phyloP scores from a whole-genome alignment of 2,113 vertebrate genomes.

The Clarias magur region DNA sequence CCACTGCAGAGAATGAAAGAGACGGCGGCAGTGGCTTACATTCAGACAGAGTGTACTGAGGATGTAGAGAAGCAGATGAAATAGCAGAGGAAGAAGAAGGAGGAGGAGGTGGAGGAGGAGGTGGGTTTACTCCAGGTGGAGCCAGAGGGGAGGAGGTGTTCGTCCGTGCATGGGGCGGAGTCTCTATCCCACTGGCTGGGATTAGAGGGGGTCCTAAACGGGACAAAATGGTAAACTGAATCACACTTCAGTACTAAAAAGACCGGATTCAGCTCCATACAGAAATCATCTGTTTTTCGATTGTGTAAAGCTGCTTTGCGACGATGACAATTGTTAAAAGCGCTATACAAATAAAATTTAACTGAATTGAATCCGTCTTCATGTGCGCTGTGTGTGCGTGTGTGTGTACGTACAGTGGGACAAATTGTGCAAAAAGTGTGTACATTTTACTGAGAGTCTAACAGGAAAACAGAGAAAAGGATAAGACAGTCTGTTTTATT shows the following conservation, averaged over 20 bases:
- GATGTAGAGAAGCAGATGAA: conserved; percentile 81
- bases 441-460: too few species aligned
- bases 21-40: conserved; percentile 77
- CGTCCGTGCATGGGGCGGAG: conserved; percentile 84
- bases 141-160: conserved; percentile 85
- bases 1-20: background rate
- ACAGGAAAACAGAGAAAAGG: background rate
- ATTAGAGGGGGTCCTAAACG: conserved; percentile 86
- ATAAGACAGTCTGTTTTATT: background rate
- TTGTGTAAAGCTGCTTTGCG: too few species aligned
- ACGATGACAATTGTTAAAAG: too few species aligned
- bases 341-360: too few species aligned
- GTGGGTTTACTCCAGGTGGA: conserved; percentile 83
- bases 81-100: conserved; percentile 63
- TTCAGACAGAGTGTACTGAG: conserved; percentile 93
- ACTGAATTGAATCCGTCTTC: too few species aligned
- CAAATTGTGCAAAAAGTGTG: background rate
- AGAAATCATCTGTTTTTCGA: background rate
- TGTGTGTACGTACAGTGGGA: background rate
- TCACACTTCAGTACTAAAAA: conserved; percentile 45
- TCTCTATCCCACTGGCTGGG: conserved; percentile 83
- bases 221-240: conserved; percentile 66
- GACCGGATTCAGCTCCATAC: background rate
- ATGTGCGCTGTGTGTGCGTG: background rate
- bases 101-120: conserved; percentile 62